These are phyloP conservation scores for Amblyopsis hoosieri DNA, from an alignment of 2,797 vertebrate species.

Conservation along the genomic window DNA sequence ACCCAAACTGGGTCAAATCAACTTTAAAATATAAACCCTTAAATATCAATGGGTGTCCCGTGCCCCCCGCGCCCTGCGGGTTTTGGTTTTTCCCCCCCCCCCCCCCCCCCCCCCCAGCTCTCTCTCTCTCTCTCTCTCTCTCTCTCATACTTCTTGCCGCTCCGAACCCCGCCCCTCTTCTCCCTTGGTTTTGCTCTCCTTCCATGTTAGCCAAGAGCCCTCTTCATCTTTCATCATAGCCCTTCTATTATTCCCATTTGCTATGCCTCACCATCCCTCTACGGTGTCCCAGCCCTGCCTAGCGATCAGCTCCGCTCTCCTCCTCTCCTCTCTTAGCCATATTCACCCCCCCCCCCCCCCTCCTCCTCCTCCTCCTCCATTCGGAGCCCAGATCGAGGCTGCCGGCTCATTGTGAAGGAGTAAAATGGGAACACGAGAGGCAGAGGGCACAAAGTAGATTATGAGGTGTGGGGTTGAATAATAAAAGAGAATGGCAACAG, in stretches of 20 bases:
- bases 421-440: slow-evolving; percentile 59
- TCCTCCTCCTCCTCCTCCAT: slow-evolving; percentile 20
- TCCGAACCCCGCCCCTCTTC: slow-evolving; percentile 1
- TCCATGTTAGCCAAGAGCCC: slow-evolving; percentile 11
- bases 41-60: slow-evolving; percentile 11
- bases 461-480: slow-evolving; percentile 56
- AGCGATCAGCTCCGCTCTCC: background rate
- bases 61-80: slow-evolving; percentile 22
- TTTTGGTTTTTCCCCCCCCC: slow-evolving; percentile 10
- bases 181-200: background rate
- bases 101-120: background rate
- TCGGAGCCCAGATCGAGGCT: slow-evolving; percentile 36
- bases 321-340: slow-evolving; percentile 21
- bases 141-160: background rate
- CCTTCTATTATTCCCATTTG: background rate
- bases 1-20: no score
- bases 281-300: background rate
- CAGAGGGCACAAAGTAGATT: slow-evolving; percentile 38
- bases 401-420: slow-evolving; percentile 51
- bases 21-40: no score
- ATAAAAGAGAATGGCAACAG: slow-evolving; percentile 51
- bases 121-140: background rate
- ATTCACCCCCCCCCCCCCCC: slow-evolving; percentile 11
- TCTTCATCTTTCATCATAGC: background rate
- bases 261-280: background rate